phyloP scores from a whole-genome alignment of 2,888 invertebrate genomes.

The Argyresthia albistria region DNA sequence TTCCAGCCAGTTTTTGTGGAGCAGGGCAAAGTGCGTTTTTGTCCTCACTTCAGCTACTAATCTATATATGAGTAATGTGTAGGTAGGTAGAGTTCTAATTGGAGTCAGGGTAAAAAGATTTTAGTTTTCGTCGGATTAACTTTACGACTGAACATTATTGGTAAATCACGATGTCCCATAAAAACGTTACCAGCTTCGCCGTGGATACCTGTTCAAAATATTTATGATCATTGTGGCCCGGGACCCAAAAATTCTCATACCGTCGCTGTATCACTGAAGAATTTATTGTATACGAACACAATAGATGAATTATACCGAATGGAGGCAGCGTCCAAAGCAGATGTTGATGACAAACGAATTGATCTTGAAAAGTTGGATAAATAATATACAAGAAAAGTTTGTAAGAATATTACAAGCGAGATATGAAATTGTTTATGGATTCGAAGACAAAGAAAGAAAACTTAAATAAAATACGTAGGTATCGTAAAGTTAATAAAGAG shows the following conservation, averaged over 20 bases:
- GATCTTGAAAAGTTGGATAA: no score
- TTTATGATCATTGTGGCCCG: not conserved
- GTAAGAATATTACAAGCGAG: no score
- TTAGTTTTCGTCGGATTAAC: not conserved
- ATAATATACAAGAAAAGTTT: no score
- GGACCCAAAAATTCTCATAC: not conserved
- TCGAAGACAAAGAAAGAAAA: no score
- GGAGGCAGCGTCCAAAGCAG: not conserved
- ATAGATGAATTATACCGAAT: slow-evolving; percentile 1
- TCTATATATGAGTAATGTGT: not conserved
- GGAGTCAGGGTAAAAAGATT: no score
- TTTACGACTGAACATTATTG: not conserved
- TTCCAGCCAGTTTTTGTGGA: not conserved
- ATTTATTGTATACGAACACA: not conserved
- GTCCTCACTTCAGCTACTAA: not conserved
- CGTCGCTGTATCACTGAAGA: not conserved
- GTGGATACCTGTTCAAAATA: not conserved
- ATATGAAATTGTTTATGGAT: no score
- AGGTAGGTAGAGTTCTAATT: no score
- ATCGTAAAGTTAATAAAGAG: no score
- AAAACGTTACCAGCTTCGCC: not conserved
- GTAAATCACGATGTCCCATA: not conserved
- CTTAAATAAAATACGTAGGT: no score
- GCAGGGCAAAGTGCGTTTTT: not conserved
- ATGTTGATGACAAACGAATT: not conserved